A percentile compares a stretch with the other conserved stretches of the same genome.
Conservation (phyloP, 1,140 invertebrate species). For the Papilio machaon region DNA sequence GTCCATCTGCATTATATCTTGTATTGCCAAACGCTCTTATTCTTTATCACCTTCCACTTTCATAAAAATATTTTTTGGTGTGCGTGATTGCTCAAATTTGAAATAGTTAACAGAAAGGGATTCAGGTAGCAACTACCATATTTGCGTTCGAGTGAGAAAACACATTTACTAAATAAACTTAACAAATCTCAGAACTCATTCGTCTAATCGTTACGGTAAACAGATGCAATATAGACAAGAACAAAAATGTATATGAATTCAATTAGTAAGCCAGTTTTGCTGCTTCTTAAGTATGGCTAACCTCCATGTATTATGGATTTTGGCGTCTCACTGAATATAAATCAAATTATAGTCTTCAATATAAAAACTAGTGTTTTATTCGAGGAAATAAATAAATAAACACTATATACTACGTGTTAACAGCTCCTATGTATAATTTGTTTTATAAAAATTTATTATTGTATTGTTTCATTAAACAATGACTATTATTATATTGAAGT, state of each 20-base stretch:
- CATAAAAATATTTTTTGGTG: neutral
- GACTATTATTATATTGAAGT: neutral
- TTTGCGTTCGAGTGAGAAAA: conserved; percentile 58
- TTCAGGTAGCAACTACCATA: conserved; percentile 57
- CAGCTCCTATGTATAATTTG: neutral
- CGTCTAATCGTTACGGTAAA: conserved; percentile 54
- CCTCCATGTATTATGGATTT: neutral
- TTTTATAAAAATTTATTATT: neutral
- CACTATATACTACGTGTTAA: neutral
- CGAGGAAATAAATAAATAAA: neutral
- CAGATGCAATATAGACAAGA: conserved; percentile 47
- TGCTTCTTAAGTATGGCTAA: conserved; percentile 24
- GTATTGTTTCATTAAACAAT: neutral
- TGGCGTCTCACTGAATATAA: conserved; percentile 7
- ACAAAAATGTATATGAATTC: conserved; percentile 53
- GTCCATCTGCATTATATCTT: neutral
- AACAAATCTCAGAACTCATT: conserved; percentile 52
- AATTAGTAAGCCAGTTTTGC: conserved; percentile 44
- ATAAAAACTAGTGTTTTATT: neutral
- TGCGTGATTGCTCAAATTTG: neutral
- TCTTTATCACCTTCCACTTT: neutral
- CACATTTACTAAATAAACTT: conserved; percentile 63
- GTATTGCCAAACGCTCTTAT: neutral
- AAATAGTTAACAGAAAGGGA: conserved; percentile 43
- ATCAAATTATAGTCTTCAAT: neutral